Base-by-base conservation (phyloP, 2,113 vertebrate genomes). In the Hypomesus transpacificus region DNA sequence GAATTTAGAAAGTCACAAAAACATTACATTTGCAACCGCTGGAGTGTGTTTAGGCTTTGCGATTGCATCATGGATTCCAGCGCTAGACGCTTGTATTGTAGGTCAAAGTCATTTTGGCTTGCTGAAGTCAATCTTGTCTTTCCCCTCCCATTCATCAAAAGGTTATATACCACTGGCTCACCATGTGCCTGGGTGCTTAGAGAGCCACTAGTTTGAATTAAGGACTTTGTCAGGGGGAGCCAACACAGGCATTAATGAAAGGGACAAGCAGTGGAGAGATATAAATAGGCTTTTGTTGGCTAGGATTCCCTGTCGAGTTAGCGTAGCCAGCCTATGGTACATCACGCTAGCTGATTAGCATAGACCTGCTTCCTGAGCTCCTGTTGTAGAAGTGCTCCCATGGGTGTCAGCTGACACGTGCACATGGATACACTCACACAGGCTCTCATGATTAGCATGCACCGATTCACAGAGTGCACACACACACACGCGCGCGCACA, bases 201-300 rank as follows among this genome's bases (percentile, higher is more conserved):
- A 14, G 26, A 72, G 68, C 77, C 74, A 63, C 63, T 14, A 18
- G 70, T 87, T 84, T 81, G 85, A 88, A 87, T 87, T 75, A 82
- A 85, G 71, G 69, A 77, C 66, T 77, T 84, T 84, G 75, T 82
- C 77, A 75, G 54, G 74, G 75, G 65, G 74, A 71, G 75, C 71
- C 71, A 62, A 34, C 80, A 52, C 22, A 73, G 24, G 72, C 31
- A 39, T 82, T 81, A 79, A 84, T 79, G 76, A 84, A 84, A 79
- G 71, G 80, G 85, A 80, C 81, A 46, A 73, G 68, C 75, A 74
- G 65, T 4, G 26, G 39, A 73, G 69, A 77, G 83, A 76, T 89
- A 89, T 84, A 88, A 89, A 90, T 89, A 89, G 67, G 69, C 73
- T 80, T 88, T 87, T 85, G 77, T 80, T 77, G 79, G 80, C 71